Base-by-base conservation (phyloP, 2,797 vertebrate species). In the Pelobates cultripes region DNA sequence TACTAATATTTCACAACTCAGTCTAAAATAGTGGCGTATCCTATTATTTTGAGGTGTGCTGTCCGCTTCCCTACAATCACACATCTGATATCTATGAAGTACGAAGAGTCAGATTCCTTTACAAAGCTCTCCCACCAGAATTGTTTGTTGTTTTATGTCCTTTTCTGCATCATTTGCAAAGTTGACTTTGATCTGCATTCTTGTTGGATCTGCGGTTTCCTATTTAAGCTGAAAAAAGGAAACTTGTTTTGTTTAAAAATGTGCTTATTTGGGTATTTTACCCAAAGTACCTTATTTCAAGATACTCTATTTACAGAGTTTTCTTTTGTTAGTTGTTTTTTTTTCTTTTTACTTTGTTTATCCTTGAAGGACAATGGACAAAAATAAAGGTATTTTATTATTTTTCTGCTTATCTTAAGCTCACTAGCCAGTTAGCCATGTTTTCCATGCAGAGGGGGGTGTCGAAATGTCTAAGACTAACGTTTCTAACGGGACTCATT, bases 131-230 rank as follows among this genome's bases (percentile, higher is more conserved):
- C 92, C 91, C 90, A 91, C 89, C 89, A 91, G 89, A 83, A 87
- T 90, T 94, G 93, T 93, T 94, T 94, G 93, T 94, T 94, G 90
- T 93, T 94, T 93, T 92, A 91, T 91, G 90, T 1, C 55, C 89
- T 88, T 93, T 93, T 93, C 93, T 93, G 92, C 93, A 93, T 94
- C 93, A 93, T 94, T 94, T 93, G 92, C 89, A 92, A 86, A 86
- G 90, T 91, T 89, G 73, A 81, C 93, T 94, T 95, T 94, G 93
- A 95, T 94, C 92, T 91, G 81, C 91, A 93, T 94, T 94, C 92
- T 90, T 93, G 87, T 88, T 93, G 90, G 90, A 94, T 92, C 89
- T 91, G 92, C 0, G 41, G 90, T 91, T 94, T 94, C 92, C 92
- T 93, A 93, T 94, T 91, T 85, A 3, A 79, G 89, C 89, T 90